Evolutionary conservation across 2,113 vertebrate genomes (phyloP), one percentile per base, ranked within the genome.

Genomic region (Taurulus bubalis): DNA sequence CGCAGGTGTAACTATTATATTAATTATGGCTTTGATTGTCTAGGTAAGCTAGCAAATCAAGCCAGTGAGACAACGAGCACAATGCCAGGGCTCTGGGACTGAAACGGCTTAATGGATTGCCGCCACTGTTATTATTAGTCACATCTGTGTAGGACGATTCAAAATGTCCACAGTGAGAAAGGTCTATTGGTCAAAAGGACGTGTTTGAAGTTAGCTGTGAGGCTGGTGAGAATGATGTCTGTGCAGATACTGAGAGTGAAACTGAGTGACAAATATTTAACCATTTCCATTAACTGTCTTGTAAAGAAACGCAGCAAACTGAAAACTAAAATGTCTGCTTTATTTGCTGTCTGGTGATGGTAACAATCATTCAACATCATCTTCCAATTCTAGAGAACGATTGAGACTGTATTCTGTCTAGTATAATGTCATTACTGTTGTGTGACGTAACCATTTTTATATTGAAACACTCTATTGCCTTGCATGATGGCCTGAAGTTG

Each of bases 151-250:
- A 20, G 16, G n/a, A 65, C 24, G 26, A 8, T 8, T 6, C 18
- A 42, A 67, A 58, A 30, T 67, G 26, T 24, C 51, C 10, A 34
- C 12, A 58, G 45, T 36, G 49, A 58, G 26, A 67, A 30, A 28
- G 72, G 8, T 56, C 24, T 12, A 3, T 15, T 30, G 14, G 51
- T 32, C 18, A 55, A 16, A 70, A n/a, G 15, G n/a, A 28, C 26
- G 20, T 56, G 34, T 71, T 42, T 18, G 24, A 73, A n/a, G 55
- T 45, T 3, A 26, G 36, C 70, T 59, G 68, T n/a, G n/a, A 51
- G 66, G 32, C 32, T 55, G 68, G 16, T 51, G 32, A 71, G 32
- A 55, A 36, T 11, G 34, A 56, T 20, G 30, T 55, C 12, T 28
- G 65, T 34, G 14, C 11, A 2, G 6, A 6, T n/a, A 26, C 67